A percentile compares a stretch with the other conserved stretches of the same genome.
These are phyloP conservation scores for Octodonta nipae DNA, from an alignment of 2,888 invertebrate species.

Conservation along the genomic window DNA sequence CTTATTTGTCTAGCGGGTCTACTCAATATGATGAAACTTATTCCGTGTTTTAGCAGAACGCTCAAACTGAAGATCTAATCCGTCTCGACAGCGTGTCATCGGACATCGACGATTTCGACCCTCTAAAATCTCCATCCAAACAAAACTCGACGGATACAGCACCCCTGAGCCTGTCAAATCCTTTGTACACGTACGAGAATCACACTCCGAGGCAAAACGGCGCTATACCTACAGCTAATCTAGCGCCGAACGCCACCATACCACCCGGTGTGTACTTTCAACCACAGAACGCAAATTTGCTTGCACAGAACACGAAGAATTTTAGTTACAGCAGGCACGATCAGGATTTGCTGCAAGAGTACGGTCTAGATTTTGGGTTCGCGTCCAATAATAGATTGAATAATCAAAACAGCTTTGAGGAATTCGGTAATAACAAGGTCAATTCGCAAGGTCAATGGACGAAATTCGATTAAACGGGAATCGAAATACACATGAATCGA, in stretches of 20 bases:
- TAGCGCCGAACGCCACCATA: slow-evolving; percentile 6
- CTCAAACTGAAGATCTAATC: slow-evolving; percentile 47
- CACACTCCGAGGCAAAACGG: slow-evolving; percentile 33
- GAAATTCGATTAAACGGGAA: slow-evolving; percentile 42
- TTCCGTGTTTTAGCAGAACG: slow-evolving; percentile 26
- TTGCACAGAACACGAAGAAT: neutral
- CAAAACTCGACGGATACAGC: slow-evolving; percentile 20
- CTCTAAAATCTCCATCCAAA: slow-evolving; percentile 38
- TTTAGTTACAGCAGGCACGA: slow-evolving; percentile 35
- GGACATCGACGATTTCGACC: slow-evolving; percentile 55
- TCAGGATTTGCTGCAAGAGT: slow-evolving; percentile 57
- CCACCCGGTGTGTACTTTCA: too few relatives aligned
- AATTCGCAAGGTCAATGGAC: slow-evolving; percentile 45
- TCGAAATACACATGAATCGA: too few relatives aligned
- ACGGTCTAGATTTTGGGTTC: slow-evolving; percentile 54
- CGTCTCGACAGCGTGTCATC: slow-evolving; percentile 48
- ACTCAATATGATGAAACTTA: neutral
- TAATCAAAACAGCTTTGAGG: slow-evolving; percentile 26
- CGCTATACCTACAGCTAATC: slow-evolving; percentile 30
- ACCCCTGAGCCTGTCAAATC: slow-evolving; percentile 40
- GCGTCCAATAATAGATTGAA: slow-evolving; percentile 18
- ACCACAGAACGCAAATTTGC: slow-evolving; percentile 1
- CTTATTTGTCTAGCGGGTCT: too few relatives aligned
- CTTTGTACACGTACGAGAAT: slow-evolving; percentile 37
- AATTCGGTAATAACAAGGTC: slow-evolving; percentile 31